Evolutionary conservation across 2,113 vertebrate genomes (phyloP).

Genomic region (Saimiri boliviensis): DNA sequence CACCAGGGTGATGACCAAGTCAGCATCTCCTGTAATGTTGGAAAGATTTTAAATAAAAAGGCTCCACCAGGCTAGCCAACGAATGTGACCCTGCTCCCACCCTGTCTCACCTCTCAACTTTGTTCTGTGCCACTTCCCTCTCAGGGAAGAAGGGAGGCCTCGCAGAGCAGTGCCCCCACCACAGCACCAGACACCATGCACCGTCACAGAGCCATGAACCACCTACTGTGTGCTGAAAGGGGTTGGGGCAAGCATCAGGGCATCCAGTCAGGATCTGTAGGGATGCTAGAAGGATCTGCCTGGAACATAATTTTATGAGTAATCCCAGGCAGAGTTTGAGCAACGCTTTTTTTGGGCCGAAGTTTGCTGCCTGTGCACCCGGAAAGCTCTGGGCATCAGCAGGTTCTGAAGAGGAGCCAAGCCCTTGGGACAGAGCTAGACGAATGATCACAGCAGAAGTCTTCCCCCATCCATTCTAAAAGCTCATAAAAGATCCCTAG

Average conservation of each 20-base stretch:
- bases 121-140: neutral
- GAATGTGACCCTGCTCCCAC: neutral
- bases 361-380: neutral
- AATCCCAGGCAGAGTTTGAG: neutral
- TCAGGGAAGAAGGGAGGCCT: neutral
- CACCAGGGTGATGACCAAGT: neutral
- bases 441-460: neutral
- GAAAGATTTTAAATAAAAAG: neutral
- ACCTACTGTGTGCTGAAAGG: neutral
- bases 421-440: neutral
- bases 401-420: neutral
- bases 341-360: neutral
- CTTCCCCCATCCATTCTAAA: neutral
- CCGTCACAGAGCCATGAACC: neutral
- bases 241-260: neutral
- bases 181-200: neutral
- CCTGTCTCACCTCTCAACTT: neutral
- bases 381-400: neutral
- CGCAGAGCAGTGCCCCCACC: neutral
- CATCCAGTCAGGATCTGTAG: neutral
- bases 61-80: fast-evolving
- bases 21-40: neutral
- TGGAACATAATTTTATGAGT: neutral
- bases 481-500: neutral
- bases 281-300: neutral